phyloP scores from a whole-genome alignment of 2,888 invertebrate species.

The Eupithecia dodoneata region DNA sequence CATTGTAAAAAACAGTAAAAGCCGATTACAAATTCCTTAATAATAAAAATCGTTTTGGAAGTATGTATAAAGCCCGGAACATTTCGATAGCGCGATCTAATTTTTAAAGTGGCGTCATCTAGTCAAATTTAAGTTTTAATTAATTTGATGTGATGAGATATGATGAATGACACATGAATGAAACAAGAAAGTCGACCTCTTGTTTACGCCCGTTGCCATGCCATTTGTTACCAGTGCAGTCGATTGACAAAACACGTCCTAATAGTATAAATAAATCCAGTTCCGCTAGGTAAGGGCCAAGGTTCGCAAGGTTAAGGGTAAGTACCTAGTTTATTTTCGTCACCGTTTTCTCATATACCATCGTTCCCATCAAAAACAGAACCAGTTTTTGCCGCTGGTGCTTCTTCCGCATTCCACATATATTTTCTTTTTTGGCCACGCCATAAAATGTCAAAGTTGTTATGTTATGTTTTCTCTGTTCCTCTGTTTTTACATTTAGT shows the following conservation, averaged over 20 bases:
- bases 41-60: no score
- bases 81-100: no score
- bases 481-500: background rate
- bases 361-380: conserved; percentile 14
- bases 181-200: no score
- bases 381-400: conserved; percentile 22
- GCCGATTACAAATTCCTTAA: no score
- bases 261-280: background rate
- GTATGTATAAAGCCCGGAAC: no score
- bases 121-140: no score
- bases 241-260: background rate
- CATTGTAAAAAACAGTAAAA: background rate
- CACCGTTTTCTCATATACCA: conserved; percentile 15
- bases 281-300: background rate
- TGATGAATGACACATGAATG: no score
- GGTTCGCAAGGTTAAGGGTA: background rate
- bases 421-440: conserved; percentile 31
- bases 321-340: background rate
- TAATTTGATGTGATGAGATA: no score
- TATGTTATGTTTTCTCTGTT: background rate
- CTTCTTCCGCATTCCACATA: conserved; percentile 32
- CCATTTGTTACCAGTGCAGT: no score
- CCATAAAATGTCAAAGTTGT: conserved; percentile 20
- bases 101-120: no score
- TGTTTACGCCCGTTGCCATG: no score